These are phyloP conservation scores for Trididemnum nubilum DNA, from an alignment of 23 tunicate species.

Conservation along the genomic window DNA sequence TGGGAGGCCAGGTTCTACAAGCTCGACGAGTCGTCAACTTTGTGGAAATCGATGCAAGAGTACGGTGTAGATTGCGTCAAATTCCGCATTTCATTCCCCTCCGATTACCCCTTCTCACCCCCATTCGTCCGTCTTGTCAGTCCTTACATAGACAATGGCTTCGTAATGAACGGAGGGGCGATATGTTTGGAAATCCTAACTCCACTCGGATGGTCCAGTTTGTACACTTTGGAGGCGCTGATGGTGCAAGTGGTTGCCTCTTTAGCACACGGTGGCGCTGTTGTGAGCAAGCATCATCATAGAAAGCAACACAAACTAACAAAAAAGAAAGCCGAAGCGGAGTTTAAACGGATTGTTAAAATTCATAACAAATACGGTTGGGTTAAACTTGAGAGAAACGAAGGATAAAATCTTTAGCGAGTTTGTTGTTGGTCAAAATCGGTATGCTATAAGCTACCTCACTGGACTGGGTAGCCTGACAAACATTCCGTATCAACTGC, in stretches of 20 bases:
- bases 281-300: slow-evolving; percentile 70
- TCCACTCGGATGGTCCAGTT: slow-evolving; percentile 81
- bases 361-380: slow-evolving; percentile 83
- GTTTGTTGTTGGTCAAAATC: no score
- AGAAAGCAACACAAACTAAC: slow-evolving; percentile 67
- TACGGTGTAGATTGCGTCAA: slow-evolving; percentile 53
- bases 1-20: slow-evolving; percentile 74
- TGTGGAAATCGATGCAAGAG: slow-evolving; percentile 74
- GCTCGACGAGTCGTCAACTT: slow-evolving; percentile 60
- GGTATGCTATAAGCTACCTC: no score
- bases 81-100: slow-evolving; percentile 65
- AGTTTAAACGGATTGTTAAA: slow-evolving; percentile 67
- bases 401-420: no score
- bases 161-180: slow-evolving; percentile 91
- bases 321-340: slow-evolving; percentile 72
- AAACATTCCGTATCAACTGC: no score
- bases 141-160: slow-evolving; percentile 82
- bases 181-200: slow-evolving; percentile 79
- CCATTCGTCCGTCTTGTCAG: slow-evolving; percentile 75
- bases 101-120: slow-evolving; percentile 69
- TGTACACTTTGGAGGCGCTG: slow-evolving; percentile 72
- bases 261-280: slow-evolving; percentile 78
- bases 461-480: no score
- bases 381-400: slow-evolving; percentile 74
- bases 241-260: slow-evolving; percentile 74